These are phyloP conservation scores for Heterodera schachtii DNA, from an alignment of 1,140 invertebrate species.

Conservation along the genomic window DNA sequence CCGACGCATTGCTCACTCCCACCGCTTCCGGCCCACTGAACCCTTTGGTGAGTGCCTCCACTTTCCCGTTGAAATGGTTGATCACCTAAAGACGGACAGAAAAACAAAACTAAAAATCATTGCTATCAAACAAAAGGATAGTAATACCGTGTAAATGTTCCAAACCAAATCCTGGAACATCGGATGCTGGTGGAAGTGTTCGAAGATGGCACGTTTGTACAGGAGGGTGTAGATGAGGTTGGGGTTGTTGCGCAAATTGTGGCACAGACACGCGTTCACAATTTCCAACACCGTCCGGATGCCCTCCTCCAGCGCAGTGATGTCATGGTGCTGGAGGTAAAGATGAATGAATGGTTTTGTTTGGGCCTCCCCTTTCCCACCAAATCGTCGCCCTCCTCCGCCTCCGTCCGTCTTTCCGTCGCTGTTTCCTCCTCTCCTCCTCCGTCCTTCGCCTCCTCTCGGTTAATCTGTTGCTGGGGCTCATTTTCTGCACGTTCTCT, in stretches of 20 bases:
- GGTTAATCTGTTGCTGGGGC: not conserved
- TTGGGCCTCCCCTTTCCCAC: constrained; percentile 3
- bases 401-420: constrained; percentile 1
- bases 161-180: constrained; percentile 92
- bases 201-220: constrained; percentile 88
- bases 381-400: constrained; percentile 38
- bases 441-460: constrained; percentile 38
- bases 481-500: constrained; percentile 57
- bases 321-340: constrained; percentile 76
- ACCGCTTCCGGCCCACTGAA: not conserved
- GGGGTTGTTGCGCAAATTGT: constrained; percentile 81
- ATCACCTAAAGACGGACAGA: constrained; percentile 74
- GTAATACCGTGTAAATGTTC: constrained; percentile 85
- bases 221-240: constrained; percentile 93
- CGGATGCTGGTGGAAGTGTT: constrained; percentile 80
- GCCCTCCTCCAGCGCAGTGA: constrained; percentile 93
- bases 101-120: not conserved
- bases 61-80: constrained; percentile 79
- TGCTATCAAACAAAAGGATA: not conserved
- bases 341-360: constrained; percentile 24
- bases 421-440: constrained; percentile 14
- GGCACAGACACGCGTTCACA: constrained; percentile 45
- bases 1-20: constrained; percentile 62
- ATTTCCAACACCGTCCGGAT: constrained; percentile 72
- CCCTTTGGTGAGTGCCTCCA: constrained; percentile 73